These are phyloP conservation scores for Numida meleagris DNA, from an alignment of 2,113 vertebrate species.

Conservation along the genomic window DNA sequence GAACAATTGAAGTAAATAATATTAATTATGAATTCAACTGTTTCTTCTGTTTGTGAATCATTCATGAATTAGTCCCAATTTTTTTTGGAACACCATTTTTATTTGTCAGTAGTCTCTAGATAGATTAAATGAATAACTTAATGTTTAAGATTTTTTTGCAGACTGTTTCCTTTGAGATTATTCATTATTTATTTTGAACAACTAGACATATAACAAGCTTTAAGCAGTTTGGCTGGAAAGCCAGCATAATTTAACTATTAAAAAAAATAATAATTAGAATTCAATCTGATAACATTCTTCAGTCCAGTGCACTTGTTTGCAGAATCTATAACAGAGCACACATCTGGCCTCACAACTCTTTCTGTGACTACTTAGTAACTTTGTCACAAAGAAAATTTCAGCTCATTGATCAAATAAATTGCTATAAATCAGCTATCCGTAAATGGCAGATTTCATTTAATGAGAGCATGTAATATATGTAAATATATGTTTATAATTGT, in stretches of 20 bases:
- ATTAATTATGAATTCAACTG: constrained; percentile 18
- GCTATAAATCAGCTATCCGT: neutral
- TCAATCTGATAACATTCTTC: neutral
- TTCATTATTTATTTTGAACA: neutral
- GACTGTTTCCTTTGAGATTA: neutral
- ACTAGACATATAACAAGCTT: neutral
- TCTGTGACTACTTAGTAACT: neutral
- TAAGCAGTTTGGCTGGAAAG: neutral
- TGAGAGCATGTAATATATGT: neutral
- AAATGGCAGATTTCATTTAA: neutral
- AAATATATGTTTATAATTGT: neutral
- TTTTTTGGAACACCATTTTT: constrained; percentile 8
- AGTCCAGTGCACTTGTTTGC: neutral
- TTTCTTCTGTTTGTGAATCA: constrained; percentile 50
- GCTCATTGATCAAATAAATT: neutral
- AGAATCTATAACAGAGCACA: neutral
- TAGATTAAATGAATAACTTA: neutral
- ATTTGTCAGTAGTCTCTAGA: constrained; percentile 22
- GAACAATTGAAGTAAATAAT: neutral
- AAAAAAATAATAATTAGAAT: neutral
- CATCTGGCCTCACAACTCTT: neutral
- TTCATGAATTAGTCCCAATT: constrained; percentile 29
- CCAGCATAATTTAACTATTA: neutral
- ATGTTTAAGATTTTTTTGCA: neutral
- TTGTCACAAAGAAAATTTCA: neutral